These are phyloP conservation scores for Acanthosepion lycidas DNA, from an alignment of 2,888 invertebrate genomes.

Conservation along the genomic window DNA sequence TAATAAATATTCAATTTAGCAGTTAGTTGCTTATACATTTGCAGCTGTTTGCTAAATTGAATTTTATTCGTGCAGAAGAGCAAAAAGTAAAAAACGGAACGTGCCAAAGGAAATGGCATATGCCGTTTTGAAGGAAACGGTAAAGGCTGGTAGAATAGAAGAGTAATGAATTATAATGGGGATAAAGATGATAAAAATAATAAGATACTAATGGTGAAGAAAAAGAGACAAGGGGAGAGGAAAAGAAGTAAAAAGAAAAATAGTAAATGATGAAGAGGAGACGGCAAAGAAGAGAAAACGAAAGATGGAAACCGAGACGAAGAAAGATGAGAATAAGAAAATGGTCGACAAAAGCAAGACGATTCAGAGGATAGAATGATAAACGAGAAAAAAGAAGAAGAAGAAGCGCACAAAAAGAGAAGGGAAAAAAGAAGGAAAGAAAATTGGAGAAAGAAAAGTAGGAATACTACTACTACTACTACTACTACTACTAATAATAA, in stretches of 20 bases:
- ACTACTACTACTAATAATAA: too few relatives aligned
- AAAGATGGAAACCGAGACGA: neutral
- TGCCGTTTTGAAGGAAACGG: neutral
- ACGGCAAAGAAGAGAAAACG: neutral
- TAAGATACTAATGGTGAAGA: neutral
- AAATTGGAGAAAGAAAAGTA: neutral
- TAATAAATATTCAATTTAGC: neutral
- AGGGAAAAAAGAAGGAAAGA: neutral
- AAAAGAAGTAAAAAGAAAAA: neutral
- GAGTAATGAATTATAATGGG: neutral
- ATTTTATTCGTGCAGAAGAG: neutral
- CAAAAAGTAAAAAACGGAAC: neutral
- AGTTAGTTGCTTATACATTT: neutral
- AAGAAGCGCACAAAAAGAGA: neutral
- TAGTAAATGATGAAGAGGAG: neutral
- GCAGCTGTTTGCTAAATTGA: constrained; percentile 24
- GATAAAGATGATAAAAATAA: neutral
- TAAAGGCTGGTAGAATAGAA: neutral
- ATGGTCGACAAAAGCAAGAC: too few relatives aligned
- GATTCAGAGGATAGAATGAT: too few relatives aligned
- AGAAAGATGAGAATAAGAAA: neutral
- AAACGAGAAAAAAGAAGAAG: neutral
- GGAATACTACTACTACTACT: too few relatives aligned
- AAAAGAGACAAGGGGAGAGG: too few relatives aligned
- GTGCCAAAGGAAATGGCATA: neutral